Evolutionary conservation across 2,113 vertebrate genomes (phyloP), one percentile per base, ranked within the genome.

Genomic region (Pristiophorus japonicus): DNA sequence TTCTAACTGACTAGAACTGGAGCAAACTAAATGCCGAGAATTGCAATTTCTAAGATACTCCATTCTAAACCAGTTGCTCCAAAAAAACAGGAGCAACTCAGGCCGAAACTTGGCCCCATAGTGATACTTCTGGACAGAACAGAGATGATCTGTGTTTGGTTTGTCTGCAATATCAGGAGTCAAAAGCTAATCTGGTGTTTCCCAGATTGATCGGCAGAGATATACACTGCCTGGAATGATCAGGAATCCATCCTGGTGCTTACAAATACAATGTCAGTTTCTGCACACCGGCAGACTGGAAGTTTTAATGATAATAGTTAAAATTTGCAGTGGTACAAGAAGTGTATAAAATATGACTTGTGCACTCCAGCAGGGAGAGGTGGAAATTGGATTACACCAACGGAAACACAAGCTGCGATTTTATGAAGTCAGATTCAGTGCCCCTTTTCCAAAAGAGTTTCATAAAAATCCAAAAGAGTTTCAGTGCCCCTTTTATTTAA

Each of bases 401-500:
- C 59, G n/a, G 88, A 94, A 94, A 67, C 66, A 51, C 93, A 67
- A 70, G 66, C 65, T 94, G 65, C 4, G 42, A 70, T 73, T 94
- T 94, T 73, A 94, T 94, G 93, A 47, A 94, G 66, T 94, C 38
- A 14, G 24, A 34, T 67, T 70, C 24, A 94, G 93, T 70, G 93
- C 22, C 93, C 14, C 42, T 70, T 94, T 94, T 70, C n/a, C n/a
- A n/a, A n/a, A n/a, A n/a, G n/a, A n/a, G n/a, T n/a, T n/a, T n/a
- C n/a, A n/a, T n/a, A n/a, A n/a, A n/a, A n/a, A n/a, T n/a, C n/a
- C n/a, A n/a, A n/a, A n/a, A n/a, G n/a, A n/a, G n/a, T n/a, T 67
- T 70, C 24, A 94, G 93, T 70, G 93, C 22, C 93, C 14, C 42
- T 70, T 94, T 94, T 70, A 94, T 94, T 70, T 34, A 70, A 94